phyloP scores from a whole-genome alignment of 2,888 invertebrate genomes.

The Sinotaia quadrata region DNA sequence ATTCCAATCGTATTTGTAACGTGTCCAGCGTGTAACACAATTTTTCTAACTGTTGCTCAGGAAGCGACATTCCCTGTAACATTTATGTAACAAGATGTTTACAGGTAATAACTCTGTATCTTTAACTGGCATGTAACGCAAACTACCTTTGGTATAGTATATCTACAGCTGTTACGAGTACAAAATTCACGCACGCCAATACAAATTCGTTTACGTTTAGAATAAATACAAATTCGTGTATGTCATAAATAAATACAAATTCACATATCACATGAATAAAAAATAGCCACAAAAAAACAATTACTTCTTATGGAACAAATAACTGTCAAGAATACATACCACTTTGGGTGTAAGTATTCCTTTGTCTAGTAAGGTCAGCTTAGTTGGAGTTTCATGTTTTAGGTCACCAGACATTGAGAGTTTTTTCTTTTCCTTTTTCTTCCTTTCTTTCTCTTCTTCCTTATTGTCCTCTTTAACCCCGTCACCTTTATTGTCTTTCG shows the following conservation, averaged over 20 bases:
- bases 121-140: not conserved
- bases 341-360: constrained; percentile 17
- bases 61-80: constrained; percentile 53
- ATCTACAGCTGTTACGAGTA: not conserved
- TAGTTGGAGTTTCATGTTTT: not conserved
- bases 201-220: not conserved
- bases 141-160: too few relatives aligned
- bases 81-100: not conserved
- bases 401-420: not conserved
- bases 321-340: not conserved
- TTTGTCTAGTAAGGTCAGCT: constrained; percentile 7
- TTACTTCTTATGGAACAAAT: too few relatives aligned
- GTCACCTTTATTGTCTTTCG: not conserved
- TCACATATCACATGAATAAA: not conserved
- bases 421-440: constrained; percentile 5
- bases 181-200: not conserved
- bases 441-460: constrained; percentile 11
- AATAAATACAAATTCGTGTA: not conserved
- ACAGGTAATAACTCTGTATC: not conserved
- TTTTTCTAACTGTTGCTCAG: constrained; percentile 65
- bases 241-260: not conserved
- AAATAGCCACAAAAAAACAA: not conserved
- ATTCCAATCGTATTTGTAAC: constrained; percentile 57
- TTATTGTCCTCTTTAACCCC: not conserved
- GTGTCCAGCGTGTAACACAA: constrained; percentile 62